Percentiles rank a stretch among this genome's conserved stretches.
phyloP scores from a whole-genome alignment of 2,113 vertebrate species.

The Hippocampus guttulatus region DNA sequence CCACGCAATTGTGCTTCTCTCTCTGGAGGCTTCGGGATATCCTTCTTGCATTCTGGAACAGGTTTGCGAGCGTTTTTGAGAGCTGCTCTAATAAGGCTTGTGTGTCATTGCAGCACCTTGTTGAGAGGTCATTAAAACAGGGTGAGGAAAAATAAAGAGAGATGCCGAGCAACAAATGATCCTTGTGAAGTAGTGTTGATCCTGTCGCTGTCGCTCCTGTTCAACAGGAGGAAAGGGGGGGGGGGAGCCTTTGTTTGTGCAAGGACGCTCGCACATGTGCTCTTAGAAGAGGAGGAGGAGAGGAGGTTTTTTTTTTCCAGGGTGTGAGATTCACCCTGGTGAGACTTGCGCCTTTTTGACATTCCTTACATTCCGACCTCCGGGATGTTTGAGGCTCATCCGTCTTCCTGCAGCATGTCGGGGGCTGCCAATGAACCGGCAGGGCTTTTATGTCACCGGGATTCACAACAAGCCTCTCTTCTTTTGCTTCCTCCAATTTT shows the following conservation, averaged over 20 bases:
- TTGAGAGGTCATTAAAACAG: conserved; percentile 56
- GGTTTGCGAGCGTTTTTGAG: not conserved
- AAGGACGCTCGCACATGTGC: conserved; percentile 36
- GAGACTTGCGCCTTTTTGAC: conserved; percentile 61
- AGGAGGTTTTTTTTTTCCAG: conserved; percentile 20
- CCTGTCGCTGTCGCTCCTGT: conserved; percentile 51
- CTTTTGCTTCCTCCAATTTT: conserved; percentile 1
- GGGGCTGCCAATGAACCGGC: conserved; percentile 48
- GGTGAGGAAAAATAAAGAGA: conserved; percentile 42
- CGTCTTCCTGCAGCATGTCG: conserved; percentile 46
- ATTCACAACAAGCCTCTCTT: conserved; percentile 34
- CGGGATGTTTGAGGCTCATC: conserved; percentile 54
- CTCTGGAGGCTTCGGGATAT: not conserved
- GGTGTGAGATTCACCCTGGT: conserved; percentile 70
- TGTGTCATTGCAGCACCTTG: conserved; percentile 45
- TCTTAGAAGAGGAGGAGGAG: conserved; percentile 23
- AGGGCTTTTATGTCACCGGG: conserved; percentile 49
- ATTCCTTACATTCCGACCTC: conserved; percentile 74
- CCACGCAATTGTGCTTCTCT: conserved; percentile 2
- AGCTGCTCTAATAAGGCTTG: conserved; percentile 22
- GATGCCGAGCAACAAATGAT: conserved; percentile 46
- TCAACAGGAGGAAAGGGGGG: conserved; percentile 45
- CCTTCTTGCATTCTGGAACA: not conserved
- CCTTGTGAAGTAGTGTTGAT: conserved; percentile 50
- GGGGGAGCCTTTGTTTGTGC: conserved; percentile 45